Conservation (phyloP, 2,888 invertebrate genomes). For the Dusona sp. region DNA sequence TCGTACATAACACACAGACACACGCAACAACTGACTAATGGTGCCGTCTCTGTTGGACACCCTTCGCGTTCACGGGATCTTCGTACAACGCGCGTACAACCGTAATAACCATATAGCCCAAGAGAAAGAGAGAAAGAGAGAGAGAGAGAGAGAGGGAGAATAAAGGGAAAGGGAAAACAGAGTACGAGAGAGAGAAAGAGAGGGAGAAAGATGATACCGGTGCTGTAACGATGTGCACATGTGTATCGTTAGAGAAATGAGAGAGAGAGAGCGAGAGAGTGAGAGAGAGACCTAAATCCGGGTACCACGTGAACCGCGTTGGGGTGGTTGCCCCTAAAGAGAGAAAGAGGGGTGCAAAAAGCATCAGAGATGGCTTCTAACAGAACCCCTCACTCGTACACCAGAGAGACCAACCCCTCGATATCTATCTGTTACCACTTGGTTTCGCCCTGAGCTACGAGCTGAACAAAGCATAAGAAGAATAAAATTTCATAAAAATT, state of each 20-base stretch:
- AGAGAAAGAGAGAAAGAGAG: background rate
- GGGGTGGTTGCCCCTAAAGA: conserved; percentile 75
- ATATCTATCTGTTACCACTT: conserved; percentile 57
- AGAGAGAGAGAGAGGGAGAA: background rate
- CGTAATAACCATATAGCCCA: conserved; percentile 15
- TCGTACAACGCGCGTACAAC: background rate
- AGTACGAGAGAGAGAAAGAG: background rate
- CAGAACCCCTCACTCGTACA: conserved; percentile 75
- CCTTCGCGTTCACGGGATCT: conserved; percentile 32
- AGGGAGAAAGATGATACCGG: conserved; percentile 2
- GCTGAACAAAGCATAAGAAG: background rate
- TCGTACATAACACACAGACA: conserved; percentile 70
- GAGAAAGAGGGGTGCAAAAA: conserved; percentile 72
- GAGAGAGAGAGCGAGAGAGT: conserved; percentile 31
- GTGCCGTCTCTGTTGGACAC: conserved; percentile 62
- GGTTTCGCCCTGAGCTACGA: conserved; percentile 10
- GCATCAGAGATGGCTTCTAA: conserved; percentile 50
- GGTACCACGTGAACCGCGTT: conserved; percentile 73
- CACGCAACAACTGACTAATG: conserved; percentile 71
- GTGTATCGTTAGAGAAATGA: conserved; percentile 14
- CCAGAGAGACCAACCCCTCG: conserved; percentile 79
- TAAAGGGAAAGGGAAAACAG: too few species aligned
- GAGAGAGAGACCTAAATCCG: conserved; percentile 54
- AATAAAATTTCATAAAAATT: background rate
- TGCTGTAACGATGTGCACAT: conserved; percentile 9